These are phyloP conservation scores for Leistus spinibarbis DNA, from an alignment of 2,888 invertebrate genomes.

Conservation along the genomic window DNA sequence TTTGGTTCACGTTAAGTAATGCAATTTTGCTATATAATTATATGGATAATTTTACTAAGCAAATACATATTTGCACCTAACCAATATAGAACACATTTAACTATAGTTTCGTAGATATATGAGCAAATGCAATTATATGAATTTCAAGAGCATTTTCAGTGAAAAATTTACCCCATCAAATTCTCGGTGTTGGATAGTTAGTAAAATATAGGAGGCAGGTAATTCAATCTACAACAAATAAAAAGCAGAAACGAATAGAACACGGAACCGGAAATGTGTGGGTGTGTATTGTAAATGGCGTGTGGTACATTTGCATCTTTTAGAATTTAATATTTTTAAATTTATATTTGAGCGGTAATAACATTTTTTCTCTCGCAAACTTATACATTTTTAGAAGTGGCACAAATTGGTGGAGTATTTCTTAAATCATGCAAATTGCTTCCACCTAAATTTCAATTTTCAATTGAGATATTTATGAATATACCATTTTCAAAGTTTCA, in stretches of 20 bases:
- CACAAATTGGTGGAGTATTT: background rate
- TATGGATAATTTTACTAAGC: background rate
- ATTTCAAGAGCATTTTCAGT: background rate
- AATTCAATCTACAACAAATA: background rate
- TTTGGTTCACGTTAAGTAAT: no score
- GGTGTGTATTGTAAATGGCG: background rate
- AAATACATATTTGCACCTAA: background rate
- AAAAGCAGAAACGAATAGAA: background rate
- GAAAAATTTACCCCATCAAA: background rate
- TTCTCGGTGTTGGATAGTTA: background rate
- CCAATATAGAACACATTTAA: background rate
- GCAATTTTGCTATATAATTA: no score
- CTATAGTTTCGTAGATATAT: background rate
- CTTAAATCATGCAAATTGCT: background rate
- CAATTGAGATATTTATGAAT: background rate
- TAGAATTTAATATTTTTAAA: conserved; percentile 11
- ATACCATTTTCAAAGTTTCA: background rate
- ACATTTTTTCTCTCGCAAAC: background rate
- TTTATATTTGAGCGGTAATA: conserved; percentile 7
- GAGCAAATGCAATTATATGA: background rate
- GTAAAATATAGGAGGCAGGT: background rate
- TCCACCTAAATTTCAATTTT: background rate
- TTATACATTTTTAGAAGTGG: background rate
- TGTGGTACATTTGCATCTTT: conserved; percentile 7
- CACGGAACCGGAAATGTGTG: background rate